A percentile compares a stretch with the other conserved stretches of the same genome.
Conservation (phyloP, 2,797 vertebrate species). For the Argyrosomus regius region DNA sequence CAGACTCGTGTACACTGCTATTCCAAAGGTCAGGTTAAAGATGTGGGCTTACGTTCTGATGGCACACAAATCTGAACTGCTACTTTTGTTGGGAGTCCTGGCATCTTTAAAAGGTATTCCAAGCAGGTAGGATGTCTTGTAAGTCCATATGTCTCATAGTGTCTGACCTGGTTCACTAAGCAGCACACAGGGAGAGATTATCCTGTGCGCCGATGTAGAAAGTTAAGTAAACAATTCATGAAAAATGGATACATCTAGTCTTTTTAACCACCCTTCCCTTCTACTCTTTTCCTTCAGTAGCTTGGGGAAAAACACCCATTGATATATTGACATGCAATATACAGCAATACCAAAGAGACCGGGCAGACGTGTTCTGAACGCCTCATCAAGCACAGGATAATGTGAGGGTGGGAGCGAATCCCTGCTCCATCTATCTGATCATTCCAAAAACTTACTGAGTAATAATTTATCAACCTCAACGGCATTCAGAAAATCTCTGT, state of each 20-base stretch:
- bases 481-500: slow-evolving; percentile 33
- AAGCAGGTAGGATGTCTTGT: slow-evolving; percentile 32
- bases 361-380: slow-evolving; percentile 52
- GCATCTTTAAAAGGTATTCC: slow-evolving; percentile 42
- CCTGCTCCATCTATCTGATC: slow-evolving; percentile 33
- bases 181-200: slow-evolving; percentile 18
- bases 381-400: slow-evolving; percentile 44
- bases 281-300: slow-evolving; percentile 55
- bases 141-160: slow-evolving; percentile 42
- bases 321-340: slow-evolving; percentile 79
- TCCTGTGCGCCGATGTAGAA: slow-evolving; percentile 43
- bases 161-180: slow-evolving; percentile 53
- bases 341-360: slow-evolving; percentile 74
- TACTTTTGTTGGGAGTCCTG: slow-evolving; percentile 57
- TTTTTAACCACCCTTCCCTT: slow-evolving; percentile 45
- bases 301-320: slow-evolving; percentile 58
- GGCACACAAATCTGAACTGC: slow-evolving; percentile 62
- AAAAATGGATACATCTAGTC: slow-evolving; percentile 51
- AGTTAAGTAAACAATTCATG: slow-evolving; percentile 38
- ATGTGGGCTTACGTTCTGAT: slow-evolving; percentile 47
- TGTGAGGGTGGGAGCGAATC: slow-evolving; percentile 40
- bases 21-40: slow-evolving; percentile 44
- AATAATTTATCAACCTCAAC: slow-evolving; percentile 40
- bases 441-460: slow-evolving; percentile 51
- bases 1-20: slow-evolving; percentile 49